These are phyloP conservation scores for Pelecanus crispus DNA, from an alignment of 2,113 vertebrate species.

Conservation along the genomic window DNA sequence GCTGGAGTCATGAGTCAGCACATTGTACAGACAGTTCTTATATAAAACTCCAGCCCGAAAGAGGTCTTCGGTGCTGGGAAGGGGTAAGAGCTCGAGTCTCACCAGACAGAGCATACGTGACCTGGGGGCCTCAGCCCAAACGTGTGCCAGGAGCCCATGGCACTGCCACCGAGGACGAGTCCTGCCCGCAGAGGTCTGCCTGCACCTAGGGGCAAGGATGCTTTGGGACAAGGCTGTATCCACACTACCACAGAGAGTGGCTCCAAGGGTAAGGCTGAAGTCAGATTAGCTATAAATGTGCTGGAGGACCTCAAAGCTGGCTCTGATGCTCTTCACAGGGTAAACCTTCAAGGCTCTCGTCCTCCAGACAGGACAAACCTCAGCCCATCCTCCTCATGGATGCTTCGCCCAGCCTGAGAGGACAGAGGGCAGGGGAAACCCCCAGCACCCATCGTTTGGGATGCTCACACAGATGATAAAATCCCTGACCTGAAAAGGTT, in stretches of 20 bases:
- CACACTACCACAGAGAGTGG: not conserved
- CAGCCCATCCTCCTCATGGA: not conserved
- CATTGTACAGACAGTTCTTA: not conserved
- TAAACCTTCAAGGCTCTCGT: not conserved
- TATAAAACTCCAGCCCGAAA: not conserved
- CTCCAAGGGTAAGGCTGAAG: not conserved
- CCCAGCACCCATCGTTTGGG: not conserved
- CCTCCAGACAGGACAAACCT: not conserved
- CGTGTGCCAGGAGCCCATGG: rapidly evolving
- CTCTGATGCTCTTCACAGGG: not conserved
- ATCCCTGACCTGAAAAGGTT: constrained; percentile 45
- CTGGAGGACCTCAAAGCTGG: not conserved
- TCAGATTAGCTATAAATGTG: not conserved
- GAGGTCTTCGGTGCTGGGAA: not conserved
- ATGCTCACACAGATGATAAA: constrained; percentile 21
- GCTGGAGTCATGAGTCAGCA: not conserved
- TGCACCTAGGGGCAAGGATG: not conserved
- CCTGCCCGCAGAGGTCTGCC: not conserved
- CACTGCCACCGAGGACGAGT: rapidly evolving
- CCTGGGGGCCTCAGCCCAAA: not conserved
- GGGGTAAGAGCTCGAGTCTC: not conserved
- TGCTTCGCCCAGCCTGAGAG: rapidly evolving
- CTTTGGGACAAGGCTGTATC: not conserved
- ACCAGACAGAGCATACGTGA: not conserved
- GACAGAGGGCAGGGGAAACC: not conserved